Base-by-base conservation (phyloP, 2,888 invertebrate species). In the Synanthedon formicaeformis region DNA sequence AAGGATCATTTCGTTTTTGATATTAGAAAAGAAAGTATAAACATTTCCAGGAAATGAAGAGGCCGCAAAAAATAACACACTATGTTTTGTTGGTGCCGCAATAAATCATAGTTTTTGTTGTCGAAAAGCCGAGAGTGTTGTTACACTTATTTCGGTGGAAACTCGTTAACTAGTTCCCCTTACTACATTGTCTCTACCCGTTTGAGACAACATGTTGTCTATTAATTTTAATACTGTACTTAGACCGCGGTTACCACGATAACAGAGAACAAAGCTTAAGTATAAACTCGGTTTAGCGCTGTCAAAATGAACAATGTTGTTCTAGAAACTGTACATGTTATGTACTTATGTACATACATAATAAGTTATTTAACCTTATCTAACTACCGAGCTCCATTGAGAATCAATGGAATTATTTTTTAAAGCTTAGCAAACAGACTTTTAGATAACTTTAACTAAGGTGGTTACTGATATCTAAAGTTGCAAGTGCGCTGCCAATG, bases 51-150 rank as follows among this genome's bases (percentile, higher is more conserved):
- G 13, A 12, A 49, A 49, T 16, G 23, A 49, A 49, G 49, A 49
- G 14, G 18, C 23, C 13, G 18, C 49, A 49, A 49, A 49, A 49
- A 49, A 8, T 14, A 49, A 13, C 13, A n/a, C 5, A 45, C 11
- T 45, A 14, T 8, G 23, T 49, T 49, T 49, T 49, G 49, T 49
- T 49, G 49, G 16, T 12, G 8, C 8, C 49, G 23, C 49, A 16
- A 49, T 49, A 49, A 49, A 49, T 49, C 49, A 49, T 49, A 49
- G 49, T 49, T 49, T 49, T 49, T 49, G 49, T 49, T 12, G 16
- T 13, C 45, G n/a, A 45, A 14, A 14, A 34, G 45, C 6, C 45
- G 45, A 45, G 14, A 45, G 45, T 34, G 34, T 34, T 34, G 34
- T 45, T 45, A 14, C 45, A 45, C 45, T 45, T 45, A 45, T 45